Percentiles rank a stretch among this genome's conserved stretches.
These are phyloP conservation scores for Terrapene triunguis DNA, from an alignment of 2,113 vertebrate species.

Conservation along the genomic window DNA sequence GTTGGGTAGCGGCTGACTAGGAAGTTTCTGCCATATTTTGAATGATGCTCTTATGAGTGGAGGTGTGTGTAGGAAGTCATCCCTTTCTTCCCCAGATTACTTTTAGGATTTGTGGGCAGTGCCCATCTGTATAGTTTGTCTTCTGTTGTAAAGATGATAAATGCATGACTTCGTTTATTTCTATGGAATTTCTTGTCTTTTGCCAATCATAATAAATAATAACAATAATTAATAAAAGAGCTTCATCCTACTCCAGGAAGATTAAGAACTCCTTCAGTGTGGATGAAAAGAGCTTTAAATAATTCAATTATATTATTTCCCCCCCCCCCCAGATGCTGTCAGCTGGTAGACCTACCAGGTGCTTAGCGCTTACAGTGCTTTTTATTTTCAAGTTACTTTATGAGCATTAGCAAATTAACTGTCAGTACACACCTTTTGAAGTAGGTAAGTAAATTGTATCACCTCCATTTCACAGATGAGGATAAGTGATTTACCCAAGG, in stretches of 20 bases:
- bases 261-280: background rate
- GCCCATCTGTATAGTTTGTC: background rate
- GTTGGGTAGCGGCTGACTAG: background rate
- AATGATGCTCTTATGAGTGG: background rate
- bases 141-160: background rate
- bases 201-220: background rate
- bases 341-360: background rate
- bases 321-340: too few species aligned
- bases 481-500: background rate
- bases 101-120: background rate
- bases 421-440: background rate
- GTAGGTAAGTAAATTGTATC: background rate
- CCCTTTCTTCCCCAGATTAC: background rate
- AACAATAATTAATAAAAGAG: background rate
- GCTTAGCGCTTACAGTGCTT: background rate
- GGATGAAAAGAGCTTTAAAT: background rate
- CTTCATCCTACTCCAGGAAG: background rate
- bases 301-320: background rate
- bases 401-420: background rate
- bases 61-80: background rate
- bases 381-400: background rate
- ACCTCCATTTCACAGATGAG: background rate
- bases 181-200: background rate
- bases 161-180: background rate
- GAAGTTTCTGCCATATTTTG: background rate